Percentiles rank a stretch among this genome's conserved stretches.
phyloP scores from a whole-genome alignment of 2,113 vertebrate genomes.

The Phyllostomus hastatus region DNA sequence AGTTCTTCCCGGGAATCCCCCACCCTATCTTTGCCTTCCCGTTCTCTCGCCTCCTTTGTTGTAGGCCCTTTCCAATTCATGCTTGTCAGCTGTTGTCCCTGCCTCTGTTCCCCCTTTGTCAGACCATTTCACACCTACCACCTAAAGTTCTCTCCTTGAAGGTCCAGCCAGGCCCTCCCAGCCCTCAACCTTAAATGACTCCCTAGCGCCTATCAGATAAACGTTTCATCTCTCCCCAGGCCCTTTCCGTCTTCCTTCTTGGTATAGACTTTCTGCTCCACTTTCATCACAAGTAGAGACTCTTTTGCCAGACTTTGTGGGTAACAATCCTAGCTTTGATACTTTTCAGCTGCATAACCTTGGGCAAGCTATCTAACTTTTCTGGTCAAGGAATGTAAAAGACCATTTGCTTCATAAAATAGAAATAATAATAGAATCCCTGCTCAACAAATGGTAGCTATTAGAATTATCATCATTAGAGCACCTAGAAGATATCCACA shows the following conservation, averaged over 20 bases:
- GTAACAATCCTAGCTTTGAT: not conserved
- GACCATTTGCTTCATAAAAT: not conserved
- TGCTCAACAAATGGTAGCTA: not conserved
- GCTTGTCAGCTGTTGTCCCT: slow-evolving; percentile 41
- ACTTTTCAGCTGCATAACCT: not conserved
- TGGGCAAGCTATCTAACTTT: not conserved
- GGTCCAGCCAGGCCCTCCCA: not conserved
- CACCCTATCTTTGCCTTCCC: not conserved
- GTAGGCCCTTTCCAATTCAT: not conserved
- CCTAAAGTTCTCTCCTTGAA: not conserved
- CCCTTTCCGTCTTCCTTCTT: not conserved
- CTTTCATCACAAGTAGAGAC: not conserved
- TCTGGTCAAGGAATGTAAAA: not conserved
- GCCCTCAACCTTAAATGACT: not conserved
- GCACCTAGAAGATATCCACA: not conserved
- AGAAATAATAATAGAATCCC: not conserved
- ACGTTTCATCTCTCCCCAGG: not conserved
- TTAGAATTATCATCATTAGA: not conserved
- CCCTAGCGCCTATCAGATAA: not conserved
- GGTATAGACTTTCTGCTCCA: not conserved
- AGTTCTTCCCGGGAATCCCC: not conserved
- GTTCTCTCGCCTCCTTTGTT: not conserved
- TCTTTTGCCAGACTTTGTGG: slow-evolving; percentile 35
- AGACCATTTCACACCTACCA: not conserved
- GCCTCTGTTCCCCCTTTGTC: not conserved